Conservation (phyloP, 1,140 invertebrate genomes). For the Polypedilum pembai region DNA sequence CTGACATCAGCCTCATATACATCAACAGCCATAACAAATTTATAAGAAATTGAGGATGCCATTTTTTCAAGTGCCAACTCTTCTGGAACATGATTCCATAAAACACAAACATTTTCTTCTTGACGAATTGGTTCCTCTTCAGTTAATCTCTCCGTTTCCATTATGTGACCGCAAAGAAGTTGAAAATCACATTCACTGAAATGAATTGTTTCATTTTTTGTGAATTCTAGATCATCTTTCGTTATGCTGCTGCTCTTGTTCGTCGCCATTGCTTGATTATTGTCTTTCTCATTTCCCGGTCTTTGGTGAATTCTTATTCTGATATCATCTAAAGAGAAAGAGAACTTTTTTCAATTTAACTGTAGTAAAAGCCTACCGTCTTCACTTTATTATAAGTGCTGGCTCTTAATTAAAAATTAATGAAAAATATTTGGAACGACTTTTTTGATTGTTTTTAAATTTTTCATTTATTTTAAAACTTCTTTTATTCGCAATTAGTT, state of each 20-base stretch:
- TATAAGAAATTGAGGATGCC: slow-evolving; percentile 43
- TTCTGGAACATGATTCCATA: slow-evolving; percentile 47
- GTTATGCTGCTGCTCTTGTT: background rate
- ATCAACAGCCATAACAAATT: slow-evolving; percentile 48
- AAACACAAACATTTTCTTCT: slow-evolving; percentile 39
- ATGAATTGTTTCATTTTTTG: slow-evolving; percentile 29
- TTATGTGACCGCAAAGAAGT: slow-evolving; percentile 43
- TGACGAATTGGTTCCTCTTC: slow-evolving; percentile 42
- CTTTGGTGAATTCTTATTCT: background rate
- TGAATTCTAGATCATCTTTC: slow-evolving; percentile 18
- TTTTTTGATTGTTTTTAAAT: too few species aligned
- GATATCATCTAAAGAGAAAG: background rate
- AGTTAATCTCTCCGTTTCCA: slow-evolving; percentile 41
- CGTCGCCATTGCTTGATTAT: background rate
- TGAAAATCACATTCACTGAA: slow-evolving; percentile 42
- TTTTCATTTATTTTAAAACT: too few species aligned
- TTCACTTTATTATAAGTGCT: too few species aligned
- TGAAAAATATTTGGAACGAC: too few species aligned
- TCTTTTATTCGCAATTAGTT: too few species aligned
- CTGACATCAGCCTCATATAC: slow-evolving; percentile 45
- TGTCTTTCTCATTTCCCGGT: background rate
- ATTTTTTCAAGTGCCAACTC: slow-evolving; percentile 43
- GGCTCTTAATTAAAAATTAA: too few species aligned
- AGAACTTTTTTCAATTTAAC: background rate
- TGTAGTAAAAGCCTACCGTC: too few species aligned